Percentiles rank a stretch among this genome's conserved stretches.
phyloP scores from a whole-genome alignment of 2,888 invertebrate genomes.

The Idaea dimidiata region DNA sequence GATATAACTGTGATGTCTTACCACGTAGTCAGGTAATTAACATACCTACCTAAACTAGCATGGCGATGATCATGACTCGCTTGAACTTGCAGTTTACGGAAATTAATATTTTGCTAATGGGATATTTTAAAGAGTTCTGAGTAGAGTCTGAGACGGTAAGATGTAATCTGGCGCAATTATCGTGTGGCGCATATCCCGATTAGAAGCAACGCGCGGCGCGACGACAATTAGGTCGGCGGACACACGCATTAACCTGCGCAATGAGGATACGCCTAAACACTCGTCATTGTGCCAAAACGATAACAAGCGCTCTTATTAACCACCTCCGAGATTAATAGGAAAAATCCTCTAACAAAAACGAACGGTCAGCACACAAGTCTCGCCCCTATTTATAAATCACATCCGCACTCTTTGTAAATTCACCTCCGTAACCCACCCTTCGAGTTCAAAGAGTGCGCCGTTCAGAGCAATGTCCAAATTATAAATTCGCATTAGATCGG shows the following conservation, averaged over 20 bases:
- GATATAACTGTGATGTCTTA: constrained; percentile 27
- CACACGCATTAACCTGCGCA: constrained; percentile 75
- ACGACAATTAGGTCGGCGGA: constrained; percentile 79
- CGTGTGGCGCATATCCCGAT: constrained; percentile 78
- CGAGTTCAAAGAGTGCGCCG: constrained; percentile 75
- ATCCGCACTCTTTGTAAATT: constrained; percentile 73
- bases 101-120: not conserved
- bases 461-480: constrained; percentile 78
- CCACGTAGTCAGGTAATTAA: constrained; percentile 4
- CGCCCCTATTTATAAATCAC: constrained; percentile 72
- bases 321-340: constrained; percentile 54
- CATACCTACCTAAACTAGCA: not conserved
- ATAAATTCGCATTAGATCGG: constrained; percentile 82
- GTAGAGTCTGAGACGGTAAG: constrained; percentile 22
- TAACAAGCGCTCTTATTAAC: constrained; percentile 50
- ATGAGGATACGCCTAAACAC: constrained; percentile 79
- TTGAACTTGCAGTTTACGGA: not conserved
- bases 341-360: constrained; percentile 54
- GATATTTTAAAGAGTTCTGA: constrained; percentile 12
- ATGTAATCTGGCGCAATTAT: constrained; percentile 75
- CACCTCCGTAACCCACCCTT: constrained; percentile 62
- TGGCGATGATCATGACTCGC: not conserved
- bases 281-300: constrained; percentile 63
- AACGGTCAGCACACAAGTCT: constrained; percentile 54
- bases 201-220: constrained; percentile 70